Evolutionary conservation across 2,113 vertebrate genomes (phyloP), one percentile per base, ranked within the genome.

Genomic region (Chamaea fasciata): DNA sequence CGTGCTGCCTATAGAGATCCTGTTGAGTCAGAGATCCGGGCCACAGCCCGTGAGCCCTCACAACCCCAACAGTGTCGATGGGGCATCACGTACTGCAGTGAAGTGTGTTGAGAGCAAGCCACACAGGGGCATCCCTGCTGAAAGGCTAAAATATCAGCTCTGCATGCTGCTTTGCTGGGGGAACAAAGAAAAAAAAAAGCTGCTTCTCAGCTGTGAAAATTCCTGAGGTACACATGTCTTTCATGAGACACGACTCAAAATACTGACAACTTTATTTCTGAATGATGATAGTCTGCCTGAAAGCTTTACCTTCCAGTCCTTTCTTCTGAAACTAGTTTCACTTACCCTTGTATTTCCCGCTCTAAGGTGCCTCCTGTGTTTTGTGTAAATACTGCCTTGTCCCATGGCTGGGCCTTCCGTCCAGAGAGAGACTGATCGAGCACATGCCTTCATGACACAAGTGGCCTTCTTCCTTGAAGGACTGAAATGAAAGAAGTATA

Each of bases 11-110:
- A 1, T 0, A 47, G 62, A 59, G 50, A 12, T n/a, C 47, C 59
- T 6, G 11, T 4, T 10, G 74, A 24, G 75, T 35, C 50, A 7
- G 49, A 68, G 59, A 39, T 30, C 20, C 41, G 9, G 7, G 57
- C 30, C 64, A 6, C 23, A 17, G 56, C 39, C 62, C 59, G 65
- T 23, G 16, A 47, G 13, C 17, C 12, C 42, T 41, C 2, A 2
- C 7, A 67, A 41, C 20, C 31, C 57, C 44, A 41, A 3, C 56
- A 16, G 44, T 12, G 50, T 33, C 46, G 4, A 30, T 35, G 1
- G 1, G 55, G 63, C 6, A 63, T 33, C 6, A 14, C 3, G 0
- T 7, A n/a, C 9, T 13, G 24, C 37, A 27, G 31, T 16, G 63
- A 39, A n/a, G 9, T 26, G 9, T 26, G 37, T 24, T 64, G 70